These are phyloP conservation scores for Arothron firmamentum DNA, from an alignment of 2,113 vertebrate species.

Conservation along the genomic window DNA sequence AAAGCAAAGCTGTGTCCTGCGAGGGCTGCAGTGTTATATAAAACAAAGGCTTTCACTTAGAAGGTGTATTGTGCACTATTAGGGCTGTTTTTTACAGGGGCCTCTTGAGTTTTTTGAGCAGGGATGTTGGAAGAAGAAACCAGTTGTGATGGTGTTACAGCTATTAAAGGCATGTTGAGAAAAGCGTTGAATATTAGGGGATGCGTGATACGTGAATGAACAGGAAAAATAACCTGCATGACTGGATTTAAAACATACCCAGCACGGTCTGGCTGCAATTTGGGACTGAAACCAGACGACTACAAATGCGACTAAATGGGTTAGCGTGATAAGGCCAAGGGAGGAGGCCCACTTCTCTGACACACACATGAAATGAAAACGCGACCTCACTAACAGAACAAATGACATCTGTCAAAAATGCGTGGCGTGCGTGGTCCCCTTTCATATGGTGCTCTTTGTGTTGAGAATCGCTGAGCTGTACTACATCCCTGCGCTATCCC, in stretches of 20 bases:
- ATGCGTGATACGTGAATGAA: slow-evolving; percentile 3
- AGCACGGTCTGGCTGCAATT: slow-evolving; percentile 21
- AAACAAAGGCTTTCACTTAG: slow-evolving; percentile 11
- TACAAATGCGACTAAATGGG: slow-evolving; percentile 35
- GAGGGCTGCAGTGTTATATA: slow-evolving; percentile 3
- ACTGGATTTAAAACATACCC: slow-evolving; percentile 48
- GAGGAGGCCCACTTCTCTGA: slow-evolving; percentile 45
- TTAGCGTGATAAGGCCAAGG: slow-evolving; percentile 52
- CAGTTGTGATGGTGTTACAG: background rate
- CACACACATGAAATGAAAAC: slow-evolving; percentile 24
- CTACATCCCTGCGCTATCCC: slow-evolving; percentile 47
- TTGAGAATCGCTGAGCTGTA: slow-evolving; percentile 69
- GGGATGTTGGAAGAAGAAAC: background rate
- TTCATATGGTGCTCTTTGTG: slow-evolving; percentile 72
- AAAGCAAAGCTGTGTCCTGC: slow-evolving; percentile 5
- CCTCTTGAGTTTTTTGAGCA: slow-evolving; percentile 7
- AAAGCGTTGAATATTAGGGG: too few species aligned
- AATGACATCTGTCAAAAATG: slow-evolving; percentile 59
- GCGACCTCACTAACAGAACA: slow-evolving; percentile 41
- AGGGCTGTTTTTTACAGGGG: slow-evolving; percentile 12
- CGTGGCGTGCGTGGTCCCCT: slow-evolving; percentile 33
- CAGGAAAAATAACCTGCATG: slow-evolving; percentile 12
- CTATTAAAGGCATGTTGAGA: too few species aligned
- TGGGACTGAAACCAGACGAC: slow-evolving; percentile 33
- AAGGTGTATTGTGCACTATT: slow-evolving; percentile 19